phyloP scores from a whole-genome alignment of 2,113 vertebrate species.

The Muntiacus muntjak region DNA sequence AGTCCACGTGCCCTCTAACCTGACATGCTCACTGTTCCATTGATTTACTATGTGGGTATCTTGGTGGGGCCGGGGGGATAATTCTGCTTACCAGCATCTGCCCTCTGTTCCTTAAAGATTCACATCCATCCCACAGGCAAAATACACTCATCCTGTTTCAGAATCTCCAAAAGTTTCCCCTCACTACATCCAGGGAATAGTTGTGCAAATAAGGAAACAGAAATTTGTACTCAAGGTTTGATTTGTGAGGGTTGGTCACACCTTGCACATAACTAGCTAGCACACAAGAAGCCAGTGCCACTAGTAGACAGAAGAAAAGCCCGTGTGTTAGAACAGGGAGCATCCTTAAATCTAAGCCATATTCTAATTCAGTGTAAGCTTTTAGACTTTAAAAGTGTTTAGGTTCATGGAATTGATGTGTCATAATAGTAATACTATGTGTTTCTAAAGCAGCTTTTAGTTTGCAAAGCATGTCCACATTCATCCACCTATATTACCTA shows the following conservation, averaged over 20 bases:
- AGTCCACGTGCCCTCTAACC: not conserved
- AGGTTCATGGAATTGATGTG: not conserved
- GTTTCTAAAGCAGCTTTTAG: not conserved
- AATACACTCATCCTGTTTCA: not conserved
- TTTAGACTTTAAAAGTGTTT: not conserved
- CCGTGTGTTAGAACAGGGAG: not conserved
- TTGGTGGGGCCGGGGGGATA: not conserved
- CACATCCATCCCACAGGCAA: not conserved
- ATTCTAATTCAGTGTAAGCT: not conserved
- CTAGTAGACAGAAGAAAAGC: not conserved
- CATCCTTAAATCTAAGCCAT: not conserved
- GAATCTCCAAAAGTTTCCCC: not conserved
- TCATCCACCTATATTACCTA: not conserved
- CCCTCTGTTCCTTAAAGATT: not conserved
- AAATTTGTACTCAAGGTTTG: not conserved
- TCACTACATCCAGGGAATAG: not conserved
- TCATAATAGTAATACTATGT: not conserved
- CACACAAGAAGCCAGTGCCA: not conserved
- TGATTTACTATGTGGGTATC: not conserved
- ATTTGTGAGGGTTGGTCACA: not conserved
- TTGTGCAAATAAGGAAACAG: not conserved
- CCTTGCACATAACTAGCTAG: not conserved
- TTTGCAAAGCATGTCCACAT: not conserved
- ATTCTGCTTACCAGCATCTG: not conserved
- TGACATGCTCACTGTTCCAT: not conserved